phyloP scores from a whole-genome alignment of 2,888 invertebrate species.

The Chouioia cunea region DNA sequence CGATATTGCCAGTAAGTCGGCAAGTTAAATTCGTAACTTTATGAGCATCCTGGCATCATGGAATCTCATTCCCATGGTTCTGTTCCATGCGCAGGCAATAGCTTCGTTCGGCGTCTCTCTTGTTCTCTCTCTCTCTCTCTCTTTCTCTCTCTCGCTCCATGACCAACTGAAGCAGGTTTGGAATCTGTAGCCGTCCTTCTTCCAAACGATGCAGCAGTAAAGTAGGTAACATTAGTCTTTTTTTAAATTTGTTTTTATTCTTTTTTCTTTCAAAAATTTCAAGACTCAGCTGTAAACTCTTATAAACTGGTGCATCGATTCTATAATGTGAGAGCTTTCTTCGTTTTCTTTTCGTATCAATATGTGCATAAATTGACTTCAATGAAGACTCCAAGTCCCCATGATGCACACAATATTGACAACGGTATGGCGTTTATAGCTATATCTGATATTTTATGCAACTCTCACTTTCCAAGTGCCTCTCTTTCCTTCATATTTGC shows the following conservation, averaged over 20 bases:
- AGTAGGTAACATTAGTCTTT: slow-evolving; percentile 57
- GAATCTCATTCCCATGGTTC: slow-evolving; percentile 49
- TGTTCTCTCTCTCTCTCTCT: slow-evolving; percentile 17
- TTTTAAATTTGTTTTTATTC: slow-evolving; percentile 24
- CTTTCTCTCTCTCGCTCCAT: slow-evolving; percentile 36
- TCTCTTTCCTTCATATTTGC: too few relatives aligned
- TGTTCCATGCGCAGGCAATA: slow-evolving; percentile 37
- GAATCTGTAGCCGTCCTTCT: slow-evolving; percentile 46
- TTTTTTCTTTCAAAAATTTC: slow-evolving; percentile 3
- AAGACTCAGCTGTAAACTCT: slow-evolving; percentile 38
- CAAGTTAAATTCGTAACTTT: slow-evolving; percentile 60
- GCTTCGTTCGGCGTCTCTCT: slow-evolving; percentile 45
- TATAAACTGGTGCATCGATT: slow-evolving; percentile 40
- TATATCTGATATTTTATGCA: slow-evolving; percentile 21
- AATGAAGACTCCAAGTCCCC: slow-evolving; percentile 24
- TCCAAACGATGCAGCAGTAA: slow-evolving; percentile 56
- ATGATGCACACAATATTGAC: slow-evolving; percentile 28
- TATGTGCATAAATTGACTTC: slow-evolving; percentile 26
- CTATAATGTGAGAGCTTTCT: slow-evolving; percentile 27
- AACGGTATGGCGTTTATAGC: slow-evolving; percentile 32
- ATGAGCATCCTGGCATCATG: slow-evolving; percentile 58
- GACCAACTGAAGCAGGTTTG: slow-evolving; percentile 59
- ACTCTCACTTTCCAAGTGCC: not conserved
- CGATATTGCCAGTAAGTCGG: slow-evolving; percentile 37
- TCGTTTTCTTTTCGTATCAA: slow-evolving; percentile 1